Conservation (phyloP, 2,113 vertebrate species). For the Otus sunia region DNA sequence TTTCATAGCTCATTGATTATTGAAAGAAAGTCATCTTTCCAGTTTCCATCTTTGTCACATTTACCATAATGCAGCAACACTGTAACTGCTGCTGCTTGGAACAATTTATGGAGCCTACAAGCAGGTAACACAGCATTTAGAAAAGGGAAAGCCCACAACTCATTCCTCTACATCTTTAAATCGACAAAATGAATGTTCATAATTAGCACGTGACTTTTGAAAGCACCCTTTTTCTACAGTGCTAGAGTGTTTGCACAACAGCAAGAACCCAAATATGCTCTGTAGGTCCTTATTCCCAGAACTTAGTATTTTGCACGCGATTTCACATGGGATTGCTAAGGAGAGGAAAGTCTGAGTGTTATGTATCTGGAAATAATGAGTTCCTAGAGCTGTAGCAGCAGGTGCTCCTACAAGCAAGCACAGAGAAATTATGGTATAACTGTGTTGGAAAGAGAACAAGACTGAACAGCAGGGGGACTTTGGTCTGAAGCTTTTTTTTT, state of each 20-base stretch:
- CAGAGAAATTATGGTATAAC: neutral
- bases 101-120: neutral
- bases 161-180: neutral
- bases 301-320: neutral
- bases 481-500: neutral
- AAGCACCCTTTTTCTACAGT: neutral
- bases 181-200: neutral
- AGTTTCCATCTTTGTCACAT: neutral
- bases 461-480: neutral
- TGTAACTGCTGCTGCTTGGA: neutral
- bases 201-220: neutral
- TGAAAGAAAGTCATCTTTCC: neutral
- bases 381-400: neutral
- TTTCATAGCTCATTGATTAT: neutral
- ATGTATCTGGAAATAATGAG: neutral
- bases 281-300: neutral
- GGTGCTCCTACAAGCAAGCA: neutral
- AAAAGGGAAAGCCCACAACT: neutral
- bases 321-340: neutral
- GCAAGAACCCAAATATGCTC: neutral
- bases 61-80: neutral
- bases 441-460: neutral
- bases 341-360: neutral
- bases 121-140: neutral
- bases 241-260: neutral